Evolutionary conservation across 1,140 invertebrate species (phyloP).

Genomic region (Lepidurus arcticus): DNA sequence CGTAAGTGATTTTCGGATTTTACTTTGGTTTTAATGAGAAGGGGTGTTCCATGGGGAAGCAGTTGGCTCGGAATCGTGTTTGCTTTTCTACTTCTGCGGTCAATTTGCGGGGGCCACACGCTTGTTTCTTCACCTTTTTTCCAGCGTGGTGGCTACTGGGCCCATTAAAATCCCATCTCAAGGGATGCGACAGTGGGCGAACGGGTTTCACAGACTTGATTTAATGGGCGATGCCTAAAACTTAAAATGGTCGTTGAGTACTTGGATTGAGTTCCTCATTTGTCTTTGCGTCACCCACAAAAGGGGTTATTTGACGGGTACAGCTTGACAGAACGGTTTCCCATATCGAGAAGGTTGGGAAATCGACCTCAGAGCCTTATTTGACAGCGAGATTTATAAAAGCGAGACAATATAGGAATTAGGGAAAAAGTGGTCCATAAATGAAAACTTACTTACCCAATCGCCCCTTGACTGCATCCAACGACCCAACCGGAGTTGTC

Average conservation of each 20-base stretch:
- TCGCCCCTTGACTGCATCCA: not conserved
- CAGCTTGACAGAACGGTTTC: not conserved
- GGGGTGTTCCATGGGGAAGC: not conserved
- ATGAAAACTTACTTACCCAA: not conserved
- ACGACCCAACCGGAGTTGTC: not conserved
- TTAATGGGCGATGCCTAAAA: slow-evolving; percentile 1
- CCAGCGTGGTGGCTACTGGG: not conserved
- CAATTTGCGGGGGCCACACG: not conserved
- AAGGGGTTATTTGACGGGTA: not conserved
- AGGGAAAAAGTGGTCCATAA: not conserved
- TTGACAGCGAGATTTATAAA: not conserved
- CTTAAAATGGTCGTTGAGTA: not conserved
- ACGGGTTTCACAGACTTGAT: not conserved
- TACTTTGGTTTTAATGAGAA: not conserved
- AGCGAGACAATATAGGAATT: not conserved
- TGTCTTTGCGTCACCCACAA: not conserved
- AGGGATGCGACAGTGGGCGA: not conserved
- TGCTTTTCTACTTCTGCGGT: not conserved
- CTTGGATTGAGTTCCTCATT: not conserved
- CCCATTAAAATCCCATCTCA: not conserved
- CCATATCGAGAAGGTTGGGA: not conserved
- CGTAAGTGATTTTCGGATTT: not conserved
- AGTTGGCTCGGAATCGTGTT: not conserved
- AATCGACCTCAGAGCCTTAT: not conserved
- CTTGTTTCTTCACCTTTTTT: not conserved